Evolutionary conservation across 1,140 invertebrate species (phyloP), one percentile per base, ranked within the genome.

Genomic region (Holcopasites calliopsidis): DNA sequence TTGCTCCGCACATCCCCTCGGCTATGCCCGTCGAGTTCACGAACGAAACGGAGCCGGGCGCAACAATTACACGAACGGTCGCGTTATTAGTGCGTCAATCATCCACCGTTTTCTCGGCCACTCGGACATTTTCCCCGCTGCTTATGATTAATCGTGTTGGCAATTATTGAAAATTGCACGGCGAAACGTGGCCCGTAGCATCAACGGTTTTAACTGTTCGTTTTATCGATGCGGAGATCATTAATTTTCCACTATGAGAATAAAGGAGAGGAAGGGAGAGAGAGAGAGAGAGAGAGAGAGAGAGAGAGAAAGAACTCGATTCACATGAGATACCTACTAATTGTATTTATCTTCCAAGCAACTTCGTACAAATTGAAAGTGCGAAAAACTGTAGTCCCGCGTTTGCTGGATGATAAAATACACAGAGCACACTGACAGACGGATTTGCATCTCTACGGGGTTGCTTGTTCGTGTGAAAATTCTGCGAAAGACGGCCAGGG

Each of bases 391-490:
- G 13, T 5, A 3, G 21, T 6, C 21, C 6, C 6, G 21, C n/a
- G 21, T 21, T 21, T 7, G 8, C 3, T 2, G 35, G 8, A 42
- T 57, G 55, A 72, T 35, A 52, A 60, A 64, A 28, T 58, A 58
- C 49, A 58, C 13, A 28, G 52, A n/a, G 60, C 65, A 60, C 35
- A 79, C 28, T 42, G 21, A 40, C 40, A 13, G 52, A 5, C 18
- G 44, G 62, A 80, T 81, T 76, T 77, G 73, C 50, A 70, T 60
- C n/a, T n/a, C n/a, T n/a, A n/a, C n/a, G n/a, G n/a, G n/a, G n/a
- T n/a, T n/a, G n/a, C n/a, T 33, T 33, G 38, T 18, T 10, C 49
- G 77, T 70, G 78, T 66, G 80, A 82, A 82, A 82, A 81, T 60
- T 38, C 65, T 35, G 13, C 18, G 47, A 54, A 81, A 81, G 77